phyloP scores from a whole-genome alignment of 2,888 invertebrate genomes.

The Beris chalybata region DNA sequence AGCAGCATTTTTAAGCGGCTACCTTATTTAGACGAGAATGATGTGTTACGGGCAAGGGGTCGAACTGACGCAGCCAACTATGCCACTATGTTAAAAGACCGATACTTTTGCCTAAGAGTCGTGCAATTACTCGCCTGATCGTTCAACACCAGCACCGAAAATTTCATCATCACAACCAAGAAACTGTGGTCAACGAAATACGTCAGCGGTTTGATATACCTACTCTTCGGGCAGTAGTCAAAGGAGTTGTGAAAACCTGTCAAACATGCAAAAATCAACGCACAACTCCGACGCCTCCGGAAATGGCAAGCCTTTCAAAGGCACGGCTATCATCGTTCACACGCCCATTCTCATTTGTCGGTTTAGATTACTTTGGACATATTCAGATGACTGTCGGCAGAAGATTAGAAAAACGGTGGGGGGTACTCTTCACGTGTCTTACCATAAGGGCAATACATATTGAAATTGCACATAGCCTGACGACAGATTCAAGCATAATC shows the following conservation, averaged over 20 bases:
- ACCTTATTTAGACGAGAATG: conserved; percentile 1
- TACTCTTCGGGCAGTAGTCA: not conserved
- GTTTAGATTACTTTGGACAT: conserved; percentile 42
- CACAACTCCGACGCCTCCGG: conserved; percentile 32
- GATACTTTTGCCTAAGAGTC: conserved; percentile 24
- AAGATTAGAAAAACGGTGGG: not conserved
- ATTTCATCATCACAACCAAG: conserved; percentile 36
- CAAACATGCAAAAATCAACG: not conserved
- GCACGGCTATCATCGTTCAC: conserved; percentile 37
- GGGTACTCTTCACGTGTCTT: not conserved
- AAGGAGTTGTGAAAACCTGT: not conserved
- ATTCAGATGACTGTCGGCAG: conserved; percentile 30
- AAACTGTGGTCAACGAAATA: conserved; percentile 18
- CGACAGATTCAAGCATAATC: conserved; percentile 25
- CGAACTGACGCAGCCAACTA: not conserved
- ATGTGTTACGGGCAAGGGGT: not conserved
- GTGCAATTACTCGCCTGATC: conserved; percentile 21
- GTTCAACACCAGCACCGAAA: conserved; percentile 26
- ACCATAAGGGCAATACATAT: not conserved
- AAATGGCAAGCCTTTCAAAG: conserved; percentile 39
- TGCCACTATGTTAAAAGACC: conserved; percentile 26
- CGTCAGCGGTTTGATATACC: conserved; percentile 6
- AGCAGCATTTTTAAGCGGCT: not conserved
- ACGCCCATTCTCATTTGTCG: conserved; percentile 39
- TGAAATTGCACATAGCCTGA: not conserved